Evolutionary conservation across 2,113 vertebrate genomes (phyloP).

Genomic region (Neopipo cinnamomea): DNA sequence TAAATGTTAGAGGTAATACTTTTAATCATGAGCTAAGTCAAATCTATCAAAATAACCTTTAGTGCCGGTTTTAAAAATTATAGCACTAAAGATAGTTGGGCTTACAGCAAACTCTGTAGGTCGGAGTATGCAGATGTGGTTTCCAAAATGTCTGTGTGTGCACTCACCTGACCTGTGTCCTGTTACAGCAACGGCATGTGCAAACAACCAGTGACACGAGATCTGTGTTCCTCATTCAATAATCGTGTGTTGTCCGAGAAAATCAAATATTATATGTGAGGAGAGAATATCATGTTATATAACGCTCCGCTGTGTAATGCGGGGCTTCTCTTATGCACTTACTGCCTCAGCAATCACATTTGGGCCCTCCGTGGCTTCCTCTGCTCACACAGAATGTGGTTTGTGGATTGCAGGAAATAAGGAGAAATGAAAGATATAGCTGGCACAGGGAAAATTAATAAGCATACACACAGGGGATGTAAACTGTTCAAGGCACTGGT

Average conservation of each 20-base stretch:
- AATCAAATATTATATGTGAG: neutral
- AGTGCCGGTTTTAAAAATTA: neutral
- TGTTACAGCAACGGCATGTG: fast-evolving
- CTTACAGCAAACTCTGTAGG: neutral
- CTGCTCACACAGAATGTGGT: neutral
- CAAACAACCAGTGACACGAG: neutral
- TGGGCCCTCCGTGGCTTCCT: neutral
- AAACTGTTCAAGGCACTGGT: neutral
- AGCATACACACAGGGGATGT: neutral
- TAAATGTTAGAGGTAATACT: slow-evolving; percentile 54
- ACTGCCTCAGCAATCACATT: neutral
- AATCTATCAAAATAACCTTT: slow-evolving; percentile 45
- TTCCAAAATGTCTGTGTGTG: neutral
- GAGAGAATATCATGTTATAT: neutral
- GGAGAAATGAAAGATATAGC: neutral
- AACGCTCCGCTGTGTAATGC: neutral
- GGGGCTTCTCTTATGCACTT: neutral
- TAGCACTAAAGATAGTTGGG: neutral
- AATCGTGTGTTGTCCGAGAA: neutral
- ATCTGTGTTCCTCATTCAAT: neutral
- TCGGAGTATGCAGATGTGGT: neutral
- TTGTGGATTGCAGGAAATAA: neutral
- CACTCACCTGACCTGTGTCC: neutral
- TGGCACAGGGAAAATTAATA: neutral
- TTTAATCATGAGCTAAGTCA: slow-evolving; percentile 37